Evolutionary conservation across 1,140 invertebrate species (phyloP), one percentile per base, ranked within the genome.

Genomic region (Physella acuta): DNA sequence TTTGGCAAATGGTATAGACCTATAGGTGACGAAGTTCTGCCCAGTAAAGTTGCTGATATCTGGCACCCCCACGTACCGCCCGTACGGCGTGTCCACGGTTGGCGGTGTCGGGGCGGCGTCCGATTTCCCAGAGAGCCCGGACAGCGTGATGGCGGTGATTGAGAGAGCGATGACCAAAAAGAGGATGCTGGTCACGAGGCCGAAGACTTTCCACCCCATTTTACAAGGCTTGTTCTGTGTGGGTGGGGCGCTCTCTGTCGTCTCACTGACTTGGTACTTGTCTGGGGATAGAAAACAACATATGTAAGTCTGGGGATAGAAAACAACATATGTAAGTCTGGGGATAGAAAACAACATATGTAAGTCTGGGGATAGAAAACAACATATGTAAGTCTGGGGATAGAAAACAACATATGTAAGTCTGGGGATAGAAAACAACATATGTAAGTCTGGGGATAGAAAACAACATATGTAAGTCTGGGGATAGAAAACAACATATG

Each of bases 1-100:
- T 26, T 39, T 44, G 2, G 66, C 66, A n/a, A 59, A 68, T 4
- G 66, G 66, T 5, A 68, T 68, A 20, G 36, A 26, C 20, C n/a
- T 60, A 30, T 68, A 68, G 16, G 11, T 30, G 5, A 68, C 17
- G 28, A 20, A 59, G 0, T 4, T 49, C 36, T 26, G 20, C 36
- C 66, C 66, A n/a, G 59, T 28, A 1, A 3, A 44, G 11, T 24
- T 24, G 39, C 30, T 55, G 20, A 24, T 26, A 17, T 0, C 17
- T 11, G 31, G 28, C 16, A 30, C n/a, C 5, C 53, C 66, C 33
- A 56, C 33, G 30, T 36, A 36, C 1, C 64, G 52, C 24, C 53
- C 64, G 3, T 30, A 16, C 2, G 64, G 64, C 30, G 64, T 67
- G 44, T 3, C 52, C 1, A 67, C 51, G 1, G 52, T n/a, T 0